Evolutionary conservation across 2,113 vertebrate species (phyloP), one percentile per base, ranked within the genome.

Genomic region (Willisornis vidua): DNA sequence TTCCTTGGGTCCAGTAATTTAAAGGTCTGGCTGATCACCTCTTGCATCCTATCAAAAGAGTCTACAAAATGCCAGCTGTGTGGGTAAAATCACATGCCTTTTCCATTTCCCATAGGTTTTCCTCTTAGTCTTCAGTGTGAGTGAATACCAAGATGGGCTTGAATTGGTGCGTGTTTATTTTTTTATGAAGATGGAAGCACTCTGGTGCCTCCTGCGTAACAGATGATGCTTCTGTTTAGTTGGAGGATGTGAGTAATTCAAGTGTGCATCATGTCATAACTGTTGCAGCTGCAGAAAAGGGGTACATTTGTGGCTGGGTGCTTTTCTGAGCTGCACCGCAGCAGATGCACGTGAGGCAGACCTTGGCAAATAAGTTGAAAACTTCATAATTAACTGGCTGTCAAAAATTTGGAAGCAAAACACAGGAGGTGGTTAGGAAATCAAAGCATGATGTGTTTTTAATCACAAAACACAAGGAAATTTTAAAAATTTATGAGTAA

Each of bases 311-410:
- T 94, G 89, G 58, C 85, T 79, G 55, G 59, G 65, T 72, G 5
- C 66, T 87, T 94, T 77, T 48, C 43, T 33, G 55, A 84, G 74
- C 83, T 85, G 83, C 63, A 8, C 75, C 10, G 7, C 49, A 48
- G 66, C 84, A 76, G 71, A 89, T 62, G 89, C 84, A 43, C 3
- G 20, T 1, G 18, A 3, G 14, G 58, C 67, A 78, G 88, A 67
- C 6, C 71, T 89, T 80, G 93, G 95, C 85, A 94, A 92, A 45
- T 78, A 33, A 89, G 86, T 89, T 87, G 87, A 95, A 96, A 96
- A 95, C 92, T 94, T 90, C 75, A 43, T 97, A 82, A 96, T 96
- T 96, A 97, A 95, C 86, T 94, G 94, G 37, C 96, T 97, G 93
- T 95, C 94, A 96, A 90, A 93, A 91, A 89, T 87, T 72, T 94